phyloP scores from a whole-genome alignment of 1,140 invertebrate species.

The Procambarus clarkii region DNA sequence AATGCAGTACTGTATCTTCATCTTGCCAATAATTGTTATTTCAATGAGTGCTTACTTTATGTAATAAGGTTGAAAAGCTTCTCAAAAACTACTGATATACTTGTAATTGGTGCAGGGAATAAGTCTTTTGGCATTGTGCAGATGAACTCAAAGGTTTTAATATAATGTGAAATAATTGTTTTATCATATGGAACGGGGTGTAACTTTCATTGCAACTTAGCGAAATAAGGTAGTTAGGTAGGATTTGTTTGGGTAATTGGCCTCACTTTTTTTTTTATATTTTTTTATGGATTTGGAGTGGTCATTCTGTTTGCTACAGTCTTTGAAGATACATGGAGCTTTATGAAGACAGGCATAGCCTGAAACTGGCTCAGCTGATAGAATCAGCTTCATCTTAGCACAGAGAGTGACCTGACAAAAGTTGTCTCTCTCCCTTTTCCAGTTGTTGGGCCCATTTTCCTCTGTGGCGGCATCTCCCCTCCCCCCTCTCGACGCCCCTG shows the following conservation, averaged over 20 bases:
- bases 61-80: constrained; percentile 43
- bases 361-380: not conserved
- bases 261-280: not conserved
- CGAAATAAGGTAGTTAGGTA: constrained; percentile 64
- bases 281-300: not conserved
- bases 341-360: constrained; percentile 11
- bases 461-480: constrained; percentile 66
- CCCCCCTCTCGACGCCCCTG: constrained; percentile 57
- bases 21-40: too few species aligned
- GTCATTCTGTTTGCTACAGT: constrained; percentile 27
- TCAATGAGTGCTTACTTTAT: not conserved
- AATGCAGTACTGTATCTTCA: not conserved
- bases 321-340: constrained; percentile 22
- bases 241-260: constrained; percentile 25
- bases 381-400: constrained; percentile 18
- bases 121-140: constrained; percentile 57
- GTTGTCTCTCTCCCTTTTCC: constrained; percentile 70
- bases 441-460: constrained; percentile 71
- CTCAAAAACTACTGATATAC: constrained; percentile 32
- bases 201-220: constrained; percentile 42
- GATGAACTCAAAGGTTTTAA: constrained; percentile 39
- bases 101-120: constrained; percentile 67
- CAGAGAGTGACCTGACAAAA: constrained; percentile 66
- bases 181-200: constrained; percentile 12
- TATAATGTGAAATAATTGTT: constrained; percentile 13